Conservation (phyloP, 2,113 vertebrate species). For the Parus major region DNA sequence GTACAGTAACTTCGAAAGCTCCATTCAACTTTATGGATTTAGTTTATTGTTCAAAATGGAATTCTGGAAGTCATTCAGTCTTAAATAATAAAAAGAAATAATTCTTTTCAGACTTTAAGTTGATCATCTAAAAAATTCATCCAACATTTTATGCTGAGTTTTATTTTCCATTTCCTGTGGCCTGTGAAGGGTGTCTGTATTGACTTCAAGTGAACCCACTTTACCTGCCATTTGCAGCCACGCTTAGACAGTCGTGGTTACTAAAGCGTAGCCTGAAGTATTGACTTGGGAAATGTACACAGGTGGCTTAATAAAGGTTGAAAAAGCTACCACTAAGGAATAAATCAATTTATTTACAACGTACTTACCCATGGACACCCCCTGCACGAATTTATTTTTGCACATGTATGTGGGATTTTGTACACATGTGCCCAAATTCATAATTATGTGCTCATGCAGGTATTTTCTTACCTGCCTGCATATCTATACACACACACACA, state of each 20-base stretch:
- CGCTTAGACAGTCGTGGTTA: fast-evolving
- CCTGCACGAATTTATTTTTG: neutral
- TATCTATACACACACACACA: neutral
- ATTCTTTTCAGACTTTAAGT: neutral
- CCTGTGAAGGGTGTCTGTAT: neutral
- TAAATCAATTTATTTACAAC: neutral
- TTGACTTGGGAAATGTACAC: neutral
- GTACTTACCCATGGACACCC: neutral
- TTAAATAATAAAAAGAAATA: neutral
- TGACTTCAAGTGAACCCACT: neutral
- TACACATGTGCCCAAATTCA: neutral
- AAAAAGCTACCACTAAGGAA: neutral
- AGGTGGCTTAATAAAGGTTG: neutral
- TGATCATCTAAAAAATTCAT: neutral
- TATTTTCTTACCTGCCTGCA: neutral
- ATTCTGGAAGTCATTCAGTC: neutral
- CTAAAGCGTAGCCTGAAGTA: neutral
- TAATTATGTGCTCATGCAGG: neutral
- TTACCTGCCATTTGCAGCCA: neutral
- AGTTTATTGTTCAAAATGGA: neutral
- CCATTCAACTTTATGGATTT: neutral
- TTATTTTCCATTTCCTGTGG: neutral
- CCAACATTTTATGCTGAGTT: neutral
- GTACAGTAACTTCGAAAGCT: neutral
- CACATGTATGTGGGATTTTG: neutral